Evolutionary conservation across 2,797 vertebrate genomes (phyloP).

Genomic region (Dendrocincla tyrannina): DNA sequence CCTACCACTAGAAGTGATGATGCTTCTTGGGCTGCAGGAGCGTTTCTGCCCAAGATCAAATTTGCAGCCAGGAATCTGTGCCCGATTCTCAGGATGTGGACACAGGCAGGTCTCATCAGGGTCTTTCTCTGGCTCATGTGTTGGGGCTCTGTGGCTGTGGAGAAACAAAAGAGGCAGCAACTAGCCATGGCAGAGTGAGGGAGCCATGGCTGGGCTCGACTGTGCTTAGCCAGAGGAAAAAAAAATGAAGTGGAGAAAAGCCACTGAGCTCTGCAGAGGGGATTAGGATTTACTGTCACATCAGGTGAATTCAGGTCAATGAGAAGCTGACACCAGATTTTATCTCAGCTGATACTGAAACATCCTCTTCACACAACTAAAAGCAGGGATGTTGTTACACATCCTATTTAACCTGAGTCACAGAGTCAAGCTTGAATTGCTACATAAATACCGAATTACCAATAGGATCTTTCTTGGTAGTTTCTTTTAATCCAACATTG

Average conservation of each 20-base stretch:
- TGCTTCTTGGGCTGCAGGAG: not conserved
- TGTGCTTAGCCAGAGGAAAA: not conserved
- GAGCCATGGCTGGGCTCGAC: not conserved
- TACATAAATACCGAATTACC: not conserved
- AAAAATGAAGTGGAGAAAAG: not conserved
- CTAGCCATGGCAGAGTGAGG: not conserved
- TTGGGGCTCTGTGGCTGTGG: accelerated
- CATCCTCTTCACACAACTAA: not conserved
- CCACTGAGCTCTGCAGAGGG: not conserved
- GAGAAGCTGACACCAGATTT: conserved; percentile 12
- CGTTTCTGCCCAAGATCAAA: accelerated
- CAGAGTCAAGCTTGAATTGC: not conserved
- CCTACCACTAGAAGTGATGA: accelerated
- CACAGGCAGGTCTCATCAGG: accelerated
- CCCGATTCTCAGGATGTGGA: accelerated
- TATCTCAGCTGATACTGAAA: conserved; percentile 22
- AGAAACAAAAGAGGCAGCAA: not conserved
- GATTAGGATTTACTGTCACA: conserved; percentile 60
- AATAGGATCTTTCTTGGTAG: not conserved
- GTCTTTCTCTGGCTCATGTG: not conserved
- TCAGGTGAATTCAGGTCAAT: conserved; percentile 53
- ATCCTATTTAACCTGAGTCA: not conserved
- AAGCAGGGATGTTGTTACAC: not conserved
- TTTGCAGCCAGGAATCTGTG: accelerated
- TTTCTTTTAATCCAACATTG: not conserved